Conservation (phyloP, 2,113 vertebrate genomes). For the Corapipo altera region DNA sequence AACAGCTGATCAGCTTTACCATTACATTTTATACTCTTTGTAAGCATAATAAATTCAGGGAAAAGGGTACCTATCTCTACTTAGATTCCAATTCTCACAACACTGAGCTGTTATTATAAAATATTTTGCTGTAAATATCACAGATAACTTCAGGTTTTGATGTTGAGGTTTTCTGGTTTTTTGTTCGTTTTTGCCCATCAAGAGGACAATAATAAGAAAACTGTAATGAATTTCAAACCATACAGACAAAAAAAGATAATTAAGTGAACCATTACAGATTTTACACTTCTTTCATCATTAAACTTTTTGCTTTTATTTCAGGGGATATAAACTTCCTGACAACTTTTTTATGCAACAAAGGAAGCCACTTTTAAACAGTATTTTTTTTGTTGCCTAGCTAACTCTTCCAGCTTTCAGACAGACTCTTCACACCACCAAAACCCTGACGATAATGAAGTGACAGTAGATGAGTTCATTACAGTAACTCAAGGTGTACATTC, state of each 20-base stretch:
- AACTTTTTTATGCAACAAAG: background rate
- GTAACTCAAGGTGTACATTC: background rate
- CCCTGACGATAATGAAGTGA: background rate
- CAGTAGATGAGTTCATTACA: background rate
- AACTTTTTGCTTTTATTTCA: background rate
- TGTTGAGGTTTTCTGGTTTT: background rate
- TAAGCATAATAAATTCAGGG: slow-evolving; percentile 18
- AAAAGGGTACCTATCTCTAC: background rate
- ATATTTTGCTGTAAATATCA: slow-evolving; percentile 6
- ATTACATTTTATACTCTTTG: slow-evolving; percentile 15
- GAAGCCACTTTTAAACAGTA: background rate
- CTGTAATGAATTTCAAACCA: background rate
- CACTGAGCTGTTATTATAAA: background rate
- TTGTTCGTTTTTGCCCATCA: background rate
- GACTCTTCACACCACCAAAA: background rate
- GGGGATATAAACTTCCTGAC: background rate
- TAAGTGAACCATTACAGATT: slow-evolving; percentile 6
- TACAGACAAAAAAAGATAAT: background rate
- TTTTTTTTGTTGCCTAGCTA: background rate
- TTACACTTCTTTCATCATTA: background rate
- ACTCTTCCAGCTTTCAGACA: background rate
- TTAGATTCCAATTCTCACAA: background rate
- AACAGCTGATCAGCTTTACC: slow-evolving; percentile 38
- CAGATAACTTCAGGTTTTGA: background rate
- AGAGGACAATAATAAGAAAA: slow-evolving; percentile 34